Evolutionary conservation across 2,888 invertebrate species (phyloP).

Genomic region (Rugalucina vietnamica): DNA sequence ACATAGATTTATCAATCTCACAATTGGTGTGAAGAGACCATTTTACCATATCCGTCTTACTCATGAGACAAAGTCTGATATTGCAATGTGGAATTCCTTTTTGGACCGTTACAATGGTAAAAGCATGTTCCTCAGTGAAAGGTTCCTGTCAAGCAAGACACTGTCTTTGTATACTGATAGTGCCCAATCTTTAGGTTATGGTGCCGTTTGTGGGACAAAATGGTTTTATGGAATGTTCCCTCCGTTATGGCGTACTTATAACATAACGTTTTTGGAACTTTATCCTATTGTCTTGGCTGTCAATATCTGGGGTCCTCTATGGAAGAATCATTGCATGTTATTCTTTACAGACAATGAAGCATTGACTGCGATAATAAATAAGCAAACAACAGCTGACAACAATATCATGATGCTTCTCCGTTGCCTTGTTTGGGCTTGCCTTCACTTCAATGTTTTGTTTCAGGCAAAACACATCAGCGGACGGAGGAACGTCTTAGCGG

Average conservation of each 20-base stretch:
- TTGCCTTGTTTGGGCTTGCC: conserved; percentile 9
- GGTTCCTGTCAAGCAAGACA: conserved; percentile 13
- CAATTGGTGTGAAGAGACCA: not conserved
- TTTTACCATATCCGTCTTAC: not conserved
- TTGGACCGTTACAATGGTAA: not conserved
- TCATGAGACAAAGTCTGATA: not conserved
- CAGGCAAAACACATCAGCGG: conserved; percentile 34
- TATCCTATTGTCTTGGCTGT: conserved; percentile 28
- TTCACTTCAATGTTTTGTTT: conserved; percentile 21
- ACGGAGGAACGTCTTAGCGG: conserved; percentile 14
- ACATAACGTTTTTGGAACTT: conserved; percentile 28
- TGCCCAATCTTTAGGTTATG: conserved; percentile 23
- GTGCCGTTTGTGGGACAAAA: conserved; percentile 17
- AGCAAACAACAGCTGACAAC: conserved; percentile 9
- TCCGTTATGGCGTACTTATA: not conserved
- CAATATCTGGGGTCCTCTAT: conserved; percentile 29
- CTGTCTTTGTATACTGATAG: conserved; percentile 30
- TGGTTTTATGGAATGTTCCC: conserved; percentile 41
- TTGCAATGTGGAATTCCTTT: not conserved
- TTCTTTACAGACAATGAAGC: conserved; percentile 40
- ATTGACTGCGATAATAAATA: conserved; percentile 33
- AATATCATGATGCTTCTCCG: conserved; percentile 28
- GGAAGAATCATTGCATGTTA: conserved; percentile 34
- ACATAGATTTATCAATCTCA: conserved; percentile 34
- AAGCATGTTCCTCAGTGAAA: not conserved